These are phyloP conservation scores for Melikaiella ostensackeni DNA, from an alignment of 2,888 invertebrate species.

Conservation along the genomic window DNA sequence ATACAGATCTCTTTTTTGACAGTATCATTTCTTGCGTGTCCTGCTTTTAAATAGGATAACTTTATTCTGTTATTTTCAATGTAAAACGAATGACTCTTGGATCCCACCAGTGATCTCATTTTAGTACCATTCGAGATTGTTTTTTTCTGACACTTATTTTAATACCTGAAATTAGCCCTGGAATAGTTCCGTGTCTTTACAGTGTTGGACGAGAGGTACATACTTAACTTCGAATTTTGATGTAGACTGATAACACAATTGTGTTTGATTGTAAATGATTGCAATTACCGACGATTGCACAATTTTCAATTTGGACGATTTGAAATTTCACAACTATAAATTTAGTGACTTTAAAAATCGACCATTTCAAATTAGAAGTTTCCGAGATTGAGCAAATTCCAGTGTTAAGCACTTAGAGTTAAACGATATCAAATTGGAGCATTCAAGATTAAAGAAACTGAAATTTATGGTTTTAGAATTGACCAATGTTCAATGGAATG, in stretches of 20 bases:
- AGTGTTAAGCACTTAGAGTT: not conserved
- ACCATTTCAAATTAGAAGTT: slow-evolving; percentile 1
- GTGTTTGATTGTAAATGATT: not conserved
- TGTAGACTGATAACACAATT: slow-evolving; percentile 7
- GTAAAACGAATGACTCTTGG: too few species aligned
- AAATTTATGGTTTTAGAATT: not conserved
- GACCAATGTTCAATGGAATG: not conserved
- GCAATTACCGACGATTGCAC: not conserved
- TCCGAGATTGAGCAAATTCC: not conserved
- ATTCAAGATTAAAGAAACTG: not conserved
- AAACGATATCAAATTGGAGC: not conserved
- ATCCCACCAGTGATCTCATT: too few species aligned
- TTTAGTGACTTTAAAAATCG: not conserved
- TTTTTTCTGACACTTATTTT: too few species aligned
- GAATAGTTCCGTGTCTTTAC: too few species aligned
- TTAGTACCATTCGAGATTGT: too few species aligned
- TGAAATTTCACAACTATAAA: not conserved
- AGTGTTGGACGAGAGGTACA: not conserved
- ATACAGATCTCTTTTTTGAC: too few species aligned
- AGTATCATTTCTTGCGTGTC: too few species aligned
- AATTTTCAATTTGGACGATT: not conserved
- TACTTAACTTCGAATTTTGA: not conserved
- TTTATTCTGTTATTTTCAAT: too few species aligned
- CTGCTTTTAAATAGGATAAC: too few species aligned
- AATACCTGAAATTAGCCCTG: too few species aligned